A percentile compares a stretch with the other conserved stretches of the same genome.
phyloP scores from a whole-genome alignment of 1,140 invertebrate species.

The Hylaeus anthracinus region DNA sequence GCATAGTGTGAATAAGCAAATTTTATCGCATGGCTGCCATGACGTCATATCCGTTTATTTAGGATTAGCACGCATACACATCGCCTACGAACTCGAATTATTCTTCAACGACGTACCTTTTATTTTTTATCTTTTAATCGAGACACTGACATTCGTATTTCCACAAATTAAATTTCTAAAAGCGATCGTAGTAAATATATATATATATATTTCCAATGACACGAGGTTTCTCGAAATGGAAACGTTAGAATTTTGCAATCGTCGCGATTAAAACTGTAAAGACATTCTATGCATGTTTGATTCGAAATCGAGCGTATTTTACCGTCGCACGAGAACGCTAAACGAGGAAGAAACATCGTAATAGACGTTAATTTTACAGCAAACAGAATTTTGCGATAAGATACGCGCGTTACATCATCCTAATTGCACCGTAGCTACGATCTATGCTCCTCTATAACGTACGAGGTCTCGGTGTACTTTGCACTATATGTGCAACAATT shows the following conservation, averaged over 20 bases:
- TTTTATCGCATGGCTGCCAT: constrained; percentile 30
- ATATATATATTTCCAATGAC: background rate
- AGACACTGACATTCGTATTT: background rate
- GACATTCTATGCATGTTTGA: background rate
- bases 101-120: background rate
- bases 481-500: constrained; percentile 22
- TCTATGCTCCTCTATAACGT: background rate
- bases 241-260: background rate
- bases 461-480: constrained; percentile 7
- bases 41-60: constrained; percentile 46
- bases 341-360: background rate
- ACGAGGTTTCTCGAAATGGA: background rate
- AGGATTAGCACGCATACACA: constrained; percentile 9
- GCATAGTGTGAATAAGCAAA: constrained; percentile 6
- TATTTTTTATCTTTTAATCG: background rate
- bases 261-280: too few species aligned
- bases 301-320: too few species aligned
- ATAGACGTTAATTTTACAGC: background rate
- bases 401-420: constrained; percentile 36
- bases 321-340: background rate
- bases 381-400: constrained; percentile 26
- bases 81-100: background rate
- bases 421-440: constrained; percentile 25
- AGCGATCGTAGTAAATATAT: too few species aligned
- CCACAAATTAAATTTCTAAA: background rate